Base-by-base conservation (phyloP, 2,113 vertebrate species). In the Rhodinocichla rosea region DNA sequence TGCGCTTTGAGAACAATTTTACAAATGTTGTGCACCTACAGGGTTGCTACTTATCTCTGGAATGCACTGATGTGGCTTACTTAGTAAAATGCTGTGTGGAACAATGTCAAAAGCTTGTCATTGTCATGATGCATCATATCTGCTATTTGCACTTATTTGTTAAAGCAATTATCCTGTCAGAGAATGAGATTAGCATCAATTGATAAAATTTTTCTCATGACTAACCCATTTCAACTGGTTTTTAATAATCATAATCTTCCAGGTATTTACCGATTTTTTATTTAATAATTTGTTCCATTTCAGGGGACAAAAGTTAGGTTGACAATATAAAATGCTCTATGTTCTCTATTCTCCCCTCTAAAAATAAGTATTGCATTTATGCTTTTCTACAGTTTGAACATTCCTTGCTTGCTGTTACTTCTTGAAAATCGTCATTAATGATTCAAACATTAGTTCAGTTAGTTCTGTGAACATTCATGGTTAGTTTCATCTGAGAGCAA, bases 131-230 rank as follows among this genome's bases (percentile, higher is more conserved):
- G 55, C 92, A 86, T 94, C 88, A 32, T 81, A 88, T 92, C 59
- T 92, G 67, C 94, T 85, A 71, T 82, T 94, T 90, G 57, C 83
- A 83, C 67, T 90, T 90, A 90, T 65, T 93, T 92, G 82, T 79
- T 42, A 50, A 63, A 80, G 50, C 59, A 92, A 88, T 97, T 94
- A 88, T 22, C 33, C 67, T 95, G 88, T 94, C 92, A 95, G 63
- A 80, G 55, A 49, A 91, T 59, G 63, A 80, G 67, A 86, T 86
- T 90, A 83, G 21, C 18, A 22, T 85, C 90, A 91, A 49, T 40
- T 65, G 63, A 69, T 93, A 80, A 1, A 20, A 59, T 62, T 92
- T 44, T 88, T 92, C 83, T 94, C 14, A 80, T 86, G 75, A 93
- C 53, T 85, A 92, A 92, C 63, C 18, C 23, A 42, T 94, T 91